Evolutionary conservation across 2,888 invertebrate genomes (phyloP).

Genomic region (Ceriagrion tenellum): DNA sequence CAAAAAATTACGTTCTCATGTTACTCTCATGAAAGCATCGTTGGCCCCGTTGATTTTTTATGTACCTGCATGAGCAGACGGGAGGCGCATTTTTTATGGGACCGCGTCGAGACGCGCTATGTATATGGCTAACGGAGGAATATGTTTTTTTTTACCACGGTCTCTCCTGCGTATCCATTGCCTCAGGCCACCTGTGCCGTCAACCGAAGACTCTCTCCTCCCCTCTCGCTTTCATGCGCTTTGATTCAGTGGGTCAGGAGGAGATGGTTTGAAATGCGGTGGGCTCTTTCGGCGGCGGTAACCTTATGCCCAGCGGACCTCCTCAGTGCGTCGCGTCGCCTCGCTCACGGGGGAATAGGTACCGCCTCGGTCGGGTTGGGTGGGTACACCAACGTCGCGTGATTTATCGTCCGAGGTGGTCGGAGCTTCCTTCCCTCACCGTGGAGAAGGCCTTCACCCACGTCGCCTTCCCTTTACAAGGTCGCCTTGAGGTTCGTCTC

Average conservation of each 20-base stretch:
- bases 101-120: background rate
- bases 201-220: background rate
- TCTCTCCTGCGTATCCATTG: background rate
- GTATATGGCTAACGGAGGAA: background rate
- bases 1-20: no score
- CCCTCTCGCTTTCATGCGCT: constrained; percentile 8
- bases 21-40: no score
- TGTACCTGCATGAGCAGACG: no score
- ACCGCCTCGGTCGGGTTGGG: background rate
- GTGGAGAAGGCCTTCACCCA: constrained; percentile 36
- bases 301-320: background rate
- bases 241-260: constrained; percentile 38
- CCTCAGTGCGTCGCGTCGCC: background rate
- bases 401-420: constrained; percentile 32
- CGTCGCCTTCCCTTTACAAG: constrained; percentile 15
- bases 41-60: no score
- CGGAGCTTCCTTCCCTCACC: background rate
- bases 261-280: background rate
- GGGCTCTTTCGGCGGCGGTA: background rate
- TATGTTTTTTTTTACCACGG: background rate
- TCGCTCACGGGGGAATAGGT: background rate
- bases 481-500: constrained; percentile 50
- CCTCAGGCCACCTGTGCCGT: background rate
- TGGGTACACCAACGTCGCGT: constrained; percentile 47
- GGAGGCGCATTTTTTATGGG: no score